phyloP scores from a whole-genome alignment of 2,888 invertebrate genomes.

The Brassicogethes aeneus region DNA sequence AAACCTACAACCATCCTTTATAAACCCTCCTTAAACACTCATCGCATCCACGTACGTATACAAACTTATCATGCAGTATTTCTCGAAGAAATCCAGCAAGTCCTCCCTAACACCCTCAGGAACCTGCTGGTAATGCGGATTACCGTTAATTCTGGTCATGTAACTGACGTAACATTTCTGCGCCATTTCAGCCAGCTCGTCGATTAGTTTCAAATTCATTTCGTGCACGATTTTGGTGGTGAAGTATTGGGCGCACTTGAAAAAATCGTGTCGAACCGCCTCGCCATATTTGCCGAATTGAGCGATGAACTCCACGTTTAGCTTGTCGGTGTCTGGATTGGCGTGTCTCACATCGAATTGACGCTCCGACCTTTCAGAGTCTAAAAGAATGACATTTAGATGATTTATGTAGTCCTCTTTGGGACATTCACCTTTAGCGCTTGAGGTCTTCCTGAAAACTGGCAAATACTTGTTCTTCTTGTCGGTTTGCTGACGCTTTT shows the following conservation, averaged over 20 bases:
- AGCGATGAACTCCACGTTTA: conserved; percentile 36
- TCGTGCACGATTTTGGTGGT: conserved; percentile 54
- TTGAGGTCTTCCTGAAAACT: conserved; percentile 65
- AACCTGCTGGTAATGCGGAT: conserved; percentile 50
- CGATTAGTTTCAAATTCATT: conserved; percentile 54
- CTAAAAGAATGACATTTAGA: conserved; percentile 26
- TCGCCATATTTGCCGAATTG: conserved; percentile 40
- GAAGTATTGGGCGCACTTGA: conserved; percentile 59
- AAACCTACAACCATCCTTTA: conserved; percentile 55
- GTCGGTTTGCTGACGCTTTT: conserved; percentile 61
- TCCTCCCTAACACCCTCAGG: conserved; percentile 67
- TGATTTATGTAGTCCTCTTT: no score
- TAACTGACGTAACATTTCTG: conserved; percentile 87
- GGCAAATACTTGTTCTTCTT: conserved; percentile 71
- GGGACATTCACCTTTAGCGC: conserved; percentile 54
- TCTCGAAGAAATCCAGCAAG: conserved; percentile 88
- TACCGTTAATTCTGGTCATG: conserved; percentile 61
- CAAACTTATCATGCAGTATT: conserved; percentile 82
- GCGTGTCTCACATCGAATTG: conserved; percentile 35
- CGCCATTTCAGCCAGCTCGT: conserved; percentile 81
- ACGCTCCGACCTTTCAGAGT: conserved; percentile 38
- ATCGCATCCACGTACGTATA: conserved; percentile 60
- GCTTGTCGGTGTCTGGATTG: conserved; percentile 45
- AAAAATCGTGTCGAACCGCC: conserved; percentile 52
- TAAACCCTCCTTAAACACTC: no score